Conservation (phyloP, 2,797 vertebrate genomes). For the Paedocypris micromegethes region DNA sequence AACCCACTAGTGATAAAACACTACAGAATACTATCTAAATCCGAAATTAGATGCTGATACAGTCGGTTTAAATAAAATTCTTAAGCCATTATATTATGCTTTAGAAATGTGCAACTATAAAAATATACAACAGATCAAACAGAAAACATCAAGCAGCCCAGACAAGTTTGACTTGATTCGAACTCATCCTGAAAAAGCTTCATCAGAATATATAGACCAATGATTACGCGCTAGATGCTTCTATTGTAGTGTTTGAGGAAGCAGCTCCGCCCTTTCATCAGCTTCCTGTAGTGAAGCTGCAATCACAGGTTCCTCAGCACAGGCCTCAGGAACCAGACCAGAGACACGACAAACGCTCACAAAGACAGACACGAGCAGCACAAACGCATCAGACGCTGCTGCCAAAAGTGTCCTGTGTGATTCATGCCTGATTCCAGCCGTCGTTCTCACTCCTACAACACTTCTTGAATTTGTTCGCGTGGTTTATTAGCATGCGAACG, state of each 20-base stretch:
- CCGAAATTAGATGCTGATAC: too few relatives aligned
- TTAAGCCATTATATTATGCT: too few relatives aligned
- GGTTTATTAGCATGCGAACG: too few relatives aligned
- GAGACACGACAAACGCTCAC: neutral
- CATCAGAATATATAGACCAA: constrained; percentile 31
- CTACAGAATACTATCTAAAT: too few relatives aligned
- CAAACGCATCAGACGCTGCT: neutral
- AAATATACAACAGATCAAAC: too few relatives aligned
- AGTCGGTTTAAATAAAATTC: too few relatives aligned
- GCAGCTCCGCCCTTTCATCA: constrained; percentile 50
- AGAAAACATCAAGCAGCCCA: neutral
- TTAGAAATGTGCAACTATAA: too few relatives aligned
- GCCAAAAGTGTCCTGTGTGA: neutral
- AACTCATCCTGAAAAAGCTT: constrained; percentile 3
- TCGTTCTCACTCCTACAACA: neutral
- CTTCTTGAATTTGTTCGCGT: neutral
- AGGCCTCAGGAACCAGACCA: too few relatives aligned
- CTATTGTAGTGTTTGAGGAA: constrained; percentile 47
- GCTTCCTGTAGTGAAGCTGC: constrained; percentile 42
- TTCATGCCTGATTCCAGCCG: constrained; percentile 4
- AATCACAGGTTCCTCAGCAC: constrained; percentile 17
- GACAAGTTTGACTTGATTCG: constrained; percentile 4
- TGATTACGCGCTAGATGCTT: constrained; percentile 51
- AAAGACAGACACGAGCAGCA: neutral
- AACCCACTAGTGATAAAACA: too few relatives aligned